These are phyloP conservation scores for Stratiolaelaps scimitus DNA, from an alignment of 1,140 invertebrate genomes.

Conservation along the genomic window DNA sequence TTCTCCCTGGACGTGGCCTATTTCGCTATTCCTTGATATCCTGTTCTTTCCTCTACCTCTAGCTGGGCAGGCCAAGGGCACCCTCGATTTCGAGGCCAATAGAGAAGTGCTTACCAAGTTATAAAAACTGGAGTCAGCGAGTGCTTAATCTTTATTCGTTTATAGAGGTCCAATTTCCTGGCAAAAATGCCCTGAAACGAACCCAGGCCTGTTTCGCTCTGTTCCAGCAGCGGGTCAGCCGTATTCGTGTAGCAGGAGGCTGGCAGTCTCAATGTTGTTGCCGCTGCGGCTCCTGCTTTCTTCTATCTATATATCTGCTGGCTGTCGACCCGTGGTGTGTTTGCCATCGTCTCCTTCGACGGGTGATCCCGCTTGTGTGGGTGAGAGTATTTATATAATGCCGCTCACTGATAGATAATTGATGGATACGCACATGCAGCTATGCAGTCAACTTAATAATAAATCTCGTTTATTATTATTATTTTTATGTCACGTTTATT, in stretches of 20 bases:
- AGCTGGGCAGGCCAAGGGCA: no score
- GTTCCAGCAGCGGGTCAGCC: no score
- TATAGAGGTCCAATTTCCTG: slow-evolving; percentile 29
- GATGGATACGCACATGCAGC: neutral
- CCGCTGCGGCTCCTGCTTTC: neutral
- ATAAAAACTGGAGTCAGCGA: no score
- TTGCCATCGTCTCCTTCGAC: neutral
- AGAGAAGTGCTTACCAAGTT: no score
- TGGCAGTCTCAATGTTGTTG: no score
- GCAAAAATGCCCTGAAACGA: slow-evolving; percentile 20
- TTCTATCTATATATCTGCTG: neutral
- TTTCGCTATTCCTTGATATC: no score
- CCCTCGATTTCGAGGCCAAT: no score
- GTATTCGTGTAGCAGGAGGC: no score
- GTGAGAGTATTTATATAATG: neutral
- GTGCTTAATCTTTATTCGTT: slow-evolving; percentile 29
- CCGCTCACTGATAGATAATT: neutral
- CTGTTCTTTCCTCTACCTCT: no score
- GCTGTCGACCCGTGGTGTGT: neutral
- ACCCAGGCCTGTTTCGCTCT: no score
- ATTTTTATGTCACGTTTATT: slow-evolving; percentile 21
- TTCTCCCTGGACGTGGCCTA: no score
- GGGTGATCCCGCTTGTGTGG: neutral
- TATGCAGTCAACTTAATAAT: slow-evolving; percentile 15
- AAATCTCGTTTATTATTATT: slow-evolving; percentile 29